A percentile compares a stretch with the other conserved stretches of the same genome.
These are phyloP conservation scores for Urocolius indicus DNA, from an alignment of 2,113 vertebrate genomes.

Conservation along the genomic window DNA sequence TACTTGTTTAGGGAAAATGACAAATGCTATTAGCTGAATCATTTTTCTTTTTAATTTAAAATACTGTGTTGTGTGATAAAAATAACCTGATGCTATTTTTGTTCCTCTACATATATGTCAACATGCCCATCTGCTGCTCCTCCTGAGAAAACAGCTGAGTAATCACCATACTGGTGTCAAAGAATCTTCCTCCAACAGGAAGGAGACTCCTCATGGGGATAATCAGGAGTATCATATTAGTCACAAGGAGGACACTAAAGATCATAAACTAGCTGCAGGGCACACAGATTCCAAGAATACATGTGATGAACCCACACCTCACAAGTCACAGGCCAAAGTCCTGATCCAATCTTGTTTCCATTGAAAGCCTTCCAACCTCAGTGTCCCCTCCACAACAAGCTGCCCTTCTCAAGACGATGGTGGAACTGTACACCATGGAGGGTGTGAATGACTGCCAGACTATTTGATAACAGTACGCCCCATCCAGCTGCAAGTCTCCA, in stretches of 20 bases:
- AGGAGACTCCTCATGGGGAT: background rate
- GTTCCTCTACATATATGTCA: background rate
- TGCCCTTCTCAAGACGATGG: background rate
- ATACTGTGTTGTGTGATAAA: background rate
- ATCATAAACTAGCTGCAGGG: background rate
- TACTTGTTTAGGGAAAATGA: background rate
- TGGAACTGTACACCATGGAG: accelerated
- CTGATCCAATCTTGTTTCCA: background rate
- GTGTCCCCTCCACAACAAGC: background rate
- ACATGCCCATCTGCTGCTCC: constrained; percentile 29
- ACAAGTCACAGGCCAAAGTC: background rate
- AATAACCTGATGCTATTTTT: background rate
- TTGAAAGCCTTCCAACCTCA: background rate
- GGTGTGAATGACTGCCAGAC: background rate
- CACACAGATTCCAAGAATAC: background rate
- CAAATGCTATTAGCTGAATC: background rate
- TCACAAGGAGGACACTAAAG: background rate
- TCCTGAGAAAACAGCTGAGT: background rate
- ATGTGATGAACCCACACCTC: background rate
- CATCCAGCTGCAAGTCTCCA: background rate
- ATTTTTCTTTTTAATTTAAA: background rate
- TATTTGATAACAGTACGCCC: too few species aligned
- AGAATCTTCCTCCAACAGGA: background rate
- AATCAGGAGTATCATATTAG: accelerated
- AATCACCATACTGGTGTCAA: background rate